Evolutionary conservation across 2,888 invertebrate genomes (phyloP).

Genomic region (Nymphalis polychloros): DNA sequence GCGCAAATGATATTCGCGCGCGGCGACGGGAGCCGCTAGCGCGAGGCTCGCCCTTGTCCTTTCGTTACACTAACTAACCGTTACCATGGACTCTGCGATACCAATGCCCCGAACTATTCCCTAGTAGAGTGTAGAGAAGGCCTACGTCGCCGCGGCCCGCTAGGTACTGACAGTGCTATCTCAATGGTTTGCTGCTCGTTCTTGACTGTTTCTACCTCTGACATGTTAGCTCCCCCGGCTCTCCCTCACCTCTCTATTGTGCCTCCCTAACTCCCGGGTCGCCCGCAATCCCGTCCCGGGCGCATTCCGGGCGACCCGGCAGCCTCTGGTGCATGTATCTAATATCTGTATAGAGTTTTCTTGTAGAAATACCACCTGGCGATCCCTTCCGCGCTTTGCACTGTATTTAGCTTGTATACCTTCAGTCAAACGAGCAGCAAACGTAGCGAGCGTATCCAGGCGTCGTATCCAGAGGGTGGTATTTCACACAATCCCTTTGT

Average conservation of each 20-base stretch:
- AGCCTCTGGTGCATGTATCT: constrained; percentile 68
- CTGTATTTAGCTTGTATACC: constrained; percentile 36
- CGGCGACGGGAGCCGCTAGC: constrained; percentile 83
- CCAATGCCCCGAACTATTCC: constrained; percentile 58
- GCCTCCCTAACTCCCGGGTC: constrained; percentile 47
- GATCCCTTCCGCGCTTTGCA: constrained; percentile 44
- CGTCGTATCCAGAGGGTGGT: constrained; percentile 66
- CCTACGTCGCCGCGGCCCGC: constrained; percentile 47
- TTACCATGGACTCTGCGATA: constrained; percentile 65
- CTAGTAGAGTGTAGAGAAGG: constrained; percentile 64
- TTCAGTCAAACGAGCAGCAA: constrained; percentile 66
- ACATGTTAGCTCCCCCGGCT: constrained; percentile 60
- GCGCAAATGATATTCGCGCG: constrained; percentile 86
- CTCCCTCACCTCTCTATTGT: constrained; percentile 52
- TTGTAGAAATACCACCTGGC: constrained; percentile 74
- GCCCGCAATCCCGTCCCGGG: constrained; percentile 45
- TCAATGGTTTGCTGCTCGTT: constrained; percentile 81
- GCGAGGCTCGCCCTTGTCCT: constrained; percentile 64
- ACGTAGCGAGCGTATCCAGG: constrained; percentile 36
- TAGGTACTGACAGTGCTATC: constrained; percentile 76
- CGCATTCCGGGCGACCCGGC: constrained; percentile 45
- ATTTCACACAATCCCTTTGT: constrained; percentile 69
- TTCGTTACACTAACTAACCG: constrained; percentile 67
- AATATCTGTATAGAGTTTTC: constrained; percentile 65
- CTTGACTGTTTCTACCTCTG: constrained; percentile 65